A percentile compares a stretch with the other conserved stretches of the same genome.
Conservation (phyloP, 2,888 invertebrate genomes). For the Ophioninae sp. region DNA sequence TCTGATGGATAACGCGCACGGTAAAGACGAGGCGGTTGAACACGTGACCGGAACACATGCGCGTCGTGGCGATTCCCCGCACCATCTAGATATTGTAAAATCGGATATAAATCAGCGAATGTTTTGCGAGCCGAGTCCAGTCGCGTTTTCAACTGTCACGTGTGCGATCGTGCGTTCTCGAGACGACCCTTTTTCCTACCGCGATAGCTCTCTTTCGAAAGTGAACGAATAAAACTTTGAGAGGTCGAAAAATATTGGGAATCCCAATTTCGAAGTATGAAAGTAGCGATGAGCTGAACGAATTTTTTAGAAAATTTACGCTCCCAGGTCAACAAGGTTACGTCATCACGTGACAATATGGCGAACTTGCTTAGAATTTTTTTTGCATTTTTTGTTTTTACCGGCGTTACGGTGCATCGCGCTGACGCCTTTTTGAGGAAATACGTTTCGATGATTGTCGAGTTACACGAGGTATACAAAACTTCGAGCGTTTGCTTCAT, state of each 20-base stretch:
- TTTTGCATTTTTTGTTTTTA: conserved; percentile 23
- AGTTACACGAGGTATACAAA: conserved; percentile 65
- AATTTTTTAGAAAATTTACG: not conserved
- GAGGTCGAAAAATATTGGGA: not conserved
- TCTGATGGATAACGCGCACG: conserved; percentile 55
- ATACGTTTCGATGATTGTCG: conserved; percentile 48
- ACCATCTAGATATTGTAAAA: conserved; percentile 43
- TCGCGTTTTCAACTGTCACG: conserved; percentile 31
- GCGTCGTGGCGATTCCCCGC: conserved; percentile 15
- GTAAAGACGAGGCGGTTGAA: conserved; percentile 34
- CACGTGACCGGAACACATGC: conserved; percentile 49
- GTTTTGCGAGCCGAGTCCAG: conserved; percentile 28
- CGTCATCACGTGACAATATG: conserved; percentile 13
- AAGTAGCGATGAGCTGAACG: not conserved
- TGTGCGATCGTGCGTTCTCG: conserved; percentile 2
- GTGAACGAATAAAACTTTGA: not conserved
- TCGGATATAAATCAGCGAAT: conserved; percentile 52
- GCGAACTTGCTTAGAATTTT: not conserved
- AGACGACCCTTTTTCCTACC: not conserved
- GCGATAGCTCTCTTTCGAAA: not conserved
- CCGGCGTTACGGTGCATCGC: not conserved
- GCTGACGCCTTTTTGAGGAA: conserved; percentile 23
- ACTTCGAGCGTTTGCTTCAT: conserved; percentile 68
- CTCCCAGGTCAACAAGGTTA: not conserved
- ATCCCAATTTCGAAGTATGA: not conserved